phyloP scores from a whole-genome alignment of 92 coral and sea anemone species.

The Pocillopora meandrina region DNA sequence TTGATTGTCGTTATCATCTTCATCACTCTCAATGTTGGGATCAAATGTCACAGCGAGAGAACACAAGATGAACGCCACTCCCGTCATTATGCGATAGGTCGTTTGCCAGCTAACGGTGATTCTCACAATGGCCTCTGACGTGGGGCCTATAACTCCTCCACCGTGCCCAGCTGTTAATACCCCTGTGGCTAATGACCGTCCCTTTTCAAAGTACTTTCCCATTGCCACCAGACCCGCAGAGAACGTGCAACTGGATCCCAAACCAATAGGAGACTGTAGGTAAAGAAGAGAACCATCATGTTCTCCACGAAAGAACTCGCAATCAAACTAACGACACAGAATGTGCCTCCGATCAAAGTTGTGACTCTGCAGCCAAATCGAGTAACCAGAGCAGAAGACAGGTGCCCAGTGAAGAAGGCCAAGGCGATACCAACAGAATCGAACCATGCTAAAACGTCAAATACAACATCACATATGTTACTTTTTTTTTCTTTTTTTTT shows the following conservation, averaged over 20 bases:
- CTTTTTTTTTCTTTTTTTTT: neutral
- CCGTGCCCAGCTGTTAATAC: constrained; percentile 49
- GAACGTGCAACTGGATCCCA: constrained; percentile 34
- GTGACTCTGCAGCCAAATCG: constrained; percentile 38
- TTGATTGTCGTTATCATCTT: neutral
- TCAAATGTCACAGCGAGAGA: constrained; percentile 43
- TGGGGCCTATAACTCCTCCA: constrained; percentile 49
- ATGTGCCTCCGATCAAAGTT: constrained; percentile 18
- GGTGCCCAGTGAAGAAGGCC: constrained; percentile 13
- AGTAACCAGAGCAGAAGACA: constrained; percentile 10
- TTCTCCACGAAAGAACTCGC: constrained; percentile 30
- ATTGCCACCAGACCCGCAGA: constrained; percentile 39
- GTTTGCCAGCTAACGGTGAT: constrained; percentile 45
- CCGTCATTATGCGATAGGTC: constrained; percentile 43
- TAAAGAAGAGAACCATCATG: constrained; percentile 32
- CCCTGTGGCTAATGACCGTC: constrained; percentile 52
- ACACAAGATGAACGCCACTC: constrained; percentile 5
- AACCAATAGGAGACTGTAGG: constrained; percentile 50
- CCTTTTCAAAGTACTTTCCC: constrained; percentile 49
- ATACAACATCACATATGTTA: neutral
- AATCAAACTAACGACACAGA: constrained; percentile 9
- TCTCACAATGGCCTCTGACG: constrained; percentile 36
- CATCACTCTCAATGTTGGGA: constrained; percentile 39
- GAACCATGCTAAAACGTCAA: constrained; percentile 23
- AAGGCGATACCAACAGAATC: constrained; percentile 26